Percentiles rank a stretch among this genome's conserved stretches.
phyloP scores from a whole-genome alignment of 1,140 invertebrate genomes.

The Plutomurus gul region DNA sequence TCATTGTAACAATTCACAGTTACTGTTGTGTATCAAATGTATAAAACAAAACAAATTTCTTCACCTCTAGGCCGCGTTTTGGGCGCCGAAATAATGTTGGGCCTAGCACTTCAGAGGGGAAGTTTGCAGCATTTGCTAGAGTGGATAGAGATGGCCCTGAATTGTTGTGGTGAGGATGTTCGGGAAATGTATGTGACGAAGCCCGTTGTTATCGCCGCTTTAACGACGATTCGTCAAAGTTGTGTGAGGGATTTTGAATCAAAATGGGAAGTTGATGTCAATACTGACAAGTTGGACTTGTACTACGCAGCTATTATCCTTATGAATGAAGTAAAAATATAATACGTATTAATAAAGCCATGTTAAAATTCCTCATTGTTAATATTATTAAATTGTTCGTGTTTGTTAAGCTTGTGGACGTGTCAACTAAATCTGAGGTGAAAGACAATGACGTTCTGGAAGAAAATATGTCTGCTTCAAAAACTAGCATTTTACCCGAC shows the following conservation, averaged over 20 bases:
- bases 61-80: constrained; percentile 58
- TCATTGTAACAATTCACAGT: not conserved
- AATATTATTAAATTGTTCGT: not conserved
- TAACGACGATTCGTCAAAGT: constrained; percentile 37
- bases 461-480: not conserved
- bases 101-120: constrained; percentile 66
- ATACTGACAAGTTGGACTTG: constrained; percentile 56
- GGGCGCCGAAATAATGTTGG: constrained; percentile 65
- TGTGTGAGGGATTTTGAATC: not conserved
- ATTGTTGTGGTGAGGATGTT: constrained; percentile 51
- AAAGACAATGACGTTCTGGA: constrained; percentile 1
- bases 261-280: not conserved
- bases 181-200: constrained; percentile 52
- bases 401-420: constrained; percentile 30
- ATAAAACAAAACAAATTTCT: not conserved
- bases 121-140: constrained; percentile 68
- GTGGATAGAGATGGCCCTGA: constrained; percentile 69
- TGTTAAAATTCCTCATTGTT: not conserved
- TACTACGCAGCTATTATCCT: constrained; percentile 64
- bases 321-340: constrained; percentile 61
- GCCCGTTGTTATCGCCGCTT: constrained; percentile 37
- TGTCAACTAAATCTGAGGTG: constrained; percentile 5
- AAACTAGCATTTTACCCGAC: not conserved
- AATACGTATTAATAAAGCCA: not conserved
- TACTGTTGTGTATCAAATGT: not conserved